A percentile compares a stretch with the other conserved stretches of the same genome.
These are phyloP conservation scores for Botia kubotai DNA, from an alignment of 2,797 vertebrate species.

Conservation along the genomic window DNA sequence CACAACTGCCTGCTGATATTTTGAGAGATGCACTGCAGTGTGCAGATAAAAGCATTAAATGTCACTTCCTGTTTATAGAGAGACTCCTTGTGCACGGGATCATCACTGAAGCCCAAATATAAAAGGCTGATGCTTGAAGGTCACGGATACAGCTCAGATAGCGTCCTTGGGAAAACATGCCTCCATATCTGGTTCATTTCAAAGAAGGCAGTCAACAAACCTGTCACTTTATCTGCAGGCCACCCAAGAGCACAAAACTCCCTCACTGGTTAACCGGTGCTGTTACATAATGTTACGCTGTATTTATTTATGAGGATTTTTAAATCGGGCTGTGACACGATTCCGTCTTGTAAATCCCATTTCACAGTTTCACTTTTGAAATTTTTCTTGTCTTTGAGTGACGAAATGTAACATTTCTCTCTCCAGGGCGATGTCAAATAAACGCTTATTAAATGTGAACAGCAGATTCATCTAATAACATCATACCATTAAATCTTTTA, in stretches of 20 bases:
- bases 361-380: conserved; percentile 15
- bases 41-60: conserved; percentile 62
- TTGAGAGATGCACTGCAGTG: conserved; percentile 44
- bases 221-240: conserved; percentile 36
- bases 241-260: conserved; percentile 7
- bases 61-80: conserved; percentile 46
- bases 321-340: neutral
- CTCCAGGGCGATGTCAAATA: conserved; percentile 15
- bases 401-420: conserved; percentile 5
- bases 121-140: conserved; percentile 54
- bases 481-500: too few species aligned
- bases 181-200: conserved; percentile 42
- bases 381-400: conserved; percentile 5
- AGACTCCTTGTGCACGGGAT: conserved; percentile 41
- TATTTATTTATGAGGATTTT: conserved; percentile 6
- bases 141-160: conserved; percentile 51
- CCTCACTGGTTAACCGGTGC: neutral
- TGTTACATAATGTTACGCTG: conserved; percentile 2
- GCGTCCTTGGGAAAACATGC: conserved; percentile 43
- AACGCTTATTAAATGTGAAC: conserved; percentile 16
- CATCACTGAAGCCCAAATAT: conserved; percentile 54
- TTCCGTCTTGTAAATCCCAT: conserved; percentile 17
- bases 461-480: conserved; percentile 2
- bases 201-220: conserved; percentile 43
- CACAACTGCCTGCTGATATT: conserved; percentile 59